Percentiles rank a stretch among this genome's conserved stretches.
These are phyloP conservation scores for Lerista edwardsae DNA, from an alignment of 2,797 vertebrate genomes.

Conservation along the genomic window DNA sequence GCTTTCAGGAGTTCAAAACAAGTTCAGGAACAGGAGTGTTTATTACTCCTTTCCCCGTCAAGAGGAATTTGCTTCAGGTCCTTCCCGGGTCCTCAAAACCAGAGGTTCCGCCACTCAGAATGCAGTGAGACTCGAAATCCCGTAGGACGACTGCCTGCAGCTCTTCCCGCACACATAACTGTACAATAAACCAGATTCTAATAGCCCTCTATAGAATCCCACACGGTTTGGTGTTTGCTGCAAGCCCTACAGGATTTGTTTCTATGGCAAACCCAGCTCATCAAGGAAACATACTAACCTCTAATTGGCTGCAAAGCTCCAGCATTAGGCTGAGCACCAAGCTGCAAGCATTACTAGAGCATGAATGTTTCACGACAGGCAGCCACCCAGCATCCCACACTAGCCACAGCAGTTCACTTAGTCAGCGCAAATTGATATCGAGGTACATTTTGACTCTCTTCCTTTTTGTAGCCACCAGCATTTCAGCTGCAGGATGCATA, in stretches of 20 bases:
- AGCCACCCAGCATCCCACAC: conserved; percentile 7
- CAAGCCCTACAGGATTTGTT: not conserved
- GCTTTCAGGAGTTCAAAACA: not conserved
- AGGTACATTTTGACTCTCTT: not conserved
- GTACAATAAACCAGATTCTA: not conserved
- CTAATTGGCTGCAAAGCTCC: not conserved
- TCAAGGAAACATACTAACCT: conserved; percentile 13
- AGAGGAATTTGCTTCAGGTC: not conserved
- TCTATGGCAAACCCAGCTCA: not conserved
- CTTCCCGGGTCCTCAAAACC: not conserved
- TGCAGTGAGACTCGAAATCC: not conserved
- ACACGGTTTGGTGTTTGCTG: not conserved
- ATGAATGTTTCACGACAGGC: not conserved
- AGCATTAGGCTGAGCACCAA: not conserved
- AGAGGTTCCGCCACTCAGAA: not conserved
- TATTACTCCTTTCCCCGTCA: not conserved
- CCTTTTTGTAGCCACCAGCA: not conserved
- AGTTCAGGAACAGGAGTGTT: not conserved
- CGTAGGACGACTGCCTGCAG: not conserved
- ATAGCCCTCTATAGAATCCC: not conserved
- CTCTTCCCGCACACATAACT: not conserved
- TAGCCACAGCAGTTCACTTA: conserved; percentile 3
- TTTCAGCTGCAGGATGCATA: not conserved
- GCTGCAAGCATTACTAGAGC: not conserved
- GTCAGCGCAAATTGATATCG: not conserved